phyloP scores from a whole-genome alignment of 2,888 invertebrate genomes.

The Tortrix viridana region DNA sequence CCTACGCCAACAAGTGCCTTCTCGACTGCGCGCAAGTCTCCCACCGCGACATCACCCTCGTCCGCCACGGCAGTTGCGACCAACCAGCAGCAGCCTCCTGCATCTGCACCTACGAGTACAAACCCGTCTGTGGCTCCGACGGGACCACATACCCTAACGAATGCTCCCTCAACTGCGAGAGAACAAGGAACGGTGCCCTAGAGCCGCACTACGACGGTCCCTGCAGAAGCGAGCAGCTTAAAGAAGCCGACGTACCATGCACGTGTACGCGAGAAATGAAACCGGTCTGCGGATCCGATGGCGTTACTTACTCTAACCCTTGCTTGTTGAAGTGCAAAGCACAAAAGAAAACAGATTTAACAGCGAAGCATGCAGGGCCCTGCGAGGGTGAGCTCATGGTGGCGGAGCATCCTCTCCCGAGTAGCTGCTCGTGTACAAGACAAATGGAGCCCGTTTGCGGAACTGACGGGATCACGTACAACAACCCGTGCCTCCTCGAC shows the following conservation, averaged over 20 bases:
- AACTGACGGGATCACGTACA: conserved; percentile 49
- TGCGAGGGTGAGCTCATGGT: conserved; percentile 37
- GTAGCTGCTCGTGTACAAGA: conserved; percentile 43
- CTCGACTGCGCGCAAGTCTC: conserved; percentile 76
- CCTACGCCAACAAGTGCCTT: conserved; percentile 87
- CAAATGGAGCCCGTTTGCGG: conserved; percentile 47
- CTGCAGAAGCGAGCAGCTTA: conserved; percentile 39
- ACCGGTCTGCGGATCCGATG: conserved; percentile 50
- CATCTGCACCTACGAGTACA: conserved; percentile 46
- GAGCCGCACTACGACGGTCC: conserved; percentile 35
- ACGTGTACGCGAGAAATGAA: conserved; percentile 40
- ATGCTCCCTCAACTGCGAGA: conserved; percentile 46
- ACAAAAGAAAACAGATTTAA: conserved; percentile 34
- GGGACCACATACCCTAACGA: conserved; percentile 52
- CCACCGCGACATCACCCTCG: conserved; percentile 38
- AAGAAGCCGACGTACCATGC: conserved; percentile 39
- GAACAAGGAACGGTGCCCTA: conserved; percentile 28
- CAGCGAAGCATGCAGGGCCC: conserved; percentile 29
- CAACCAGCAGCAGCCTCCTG: conserved; percentile 34
- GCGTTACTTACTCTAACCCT: conserved; percentile 50
- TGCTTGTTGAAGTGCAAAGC: conserved; percentile 48
- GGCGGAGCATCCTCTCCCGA: conserved; percentile 30
- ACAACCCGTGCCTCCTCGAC: conserved; percentile 49
- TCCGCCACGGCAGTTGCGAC: conserved; percentile 40
- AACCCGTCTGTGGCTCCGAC: conserved; percentile 55